phyloP scores from a whole-genome alignment of 2,888 invertebrate species.

The Agrotis clavis region DNA sequence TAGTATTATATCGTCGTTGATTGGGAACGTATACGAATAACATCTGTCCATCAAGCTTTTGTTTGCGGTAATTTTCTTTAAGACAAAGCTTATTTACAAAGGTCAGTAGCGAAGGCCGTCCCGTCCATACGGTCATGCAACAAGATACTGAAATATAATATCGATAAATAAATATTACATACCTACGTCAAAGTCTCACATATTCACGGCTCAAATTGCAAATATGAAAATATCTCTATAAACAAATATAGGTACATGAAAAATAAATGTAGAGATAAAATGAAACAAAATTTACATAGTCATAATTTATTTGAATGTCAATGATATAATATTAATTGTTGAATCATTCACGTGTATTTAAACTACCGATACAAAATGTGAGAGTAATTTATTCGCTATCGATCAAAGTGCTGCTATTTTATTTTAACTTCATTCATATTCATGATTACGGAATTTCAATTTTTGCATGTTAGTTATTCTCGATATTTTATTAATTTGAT shows the following conservation, averaged over 20 bases:
- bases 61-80: slow-evolving; percentile 12
- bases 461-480: slow-evolving; percentile 1
- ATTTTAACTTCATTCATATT: slow-evolving; percentile 34
- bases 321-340: slow-evolving; percentile 17
- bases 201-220: neutral
- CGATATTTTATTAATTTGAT: slow-evolving; percentile 11
- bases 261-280: neutral
- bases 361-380: slow-evolving; percentile 6
- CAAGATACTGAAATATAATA: neutral
- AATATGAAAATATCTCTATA: neutral
- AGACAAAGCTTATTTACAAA: slow-evolving; percentile 9
- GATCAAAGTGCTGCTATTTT: slow-evolving; percentile 37
- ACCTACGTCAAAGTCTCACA: neutral
- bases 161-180: neutral
- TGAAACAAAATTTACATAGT: neutral
- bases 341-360: slow-evolving; percentile 22
- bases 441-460: slow-evolving; percentile 19
- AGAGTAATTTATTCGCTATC: slow-evolving; percentile 42
- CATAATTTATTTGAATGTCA: slow-evolving; percentile 25
- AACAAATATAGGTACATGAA: too few relatives aligned
- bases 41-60: neutral
- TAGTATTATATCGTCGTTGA: too few relatives aligned
- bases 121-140: neutral
- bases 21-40: neutral
- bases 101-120: slow-evolving; percentile 15